Conservation (phyloP, 2,113 vertebrate genomes). For the Macquaria ambigua region DNA sequence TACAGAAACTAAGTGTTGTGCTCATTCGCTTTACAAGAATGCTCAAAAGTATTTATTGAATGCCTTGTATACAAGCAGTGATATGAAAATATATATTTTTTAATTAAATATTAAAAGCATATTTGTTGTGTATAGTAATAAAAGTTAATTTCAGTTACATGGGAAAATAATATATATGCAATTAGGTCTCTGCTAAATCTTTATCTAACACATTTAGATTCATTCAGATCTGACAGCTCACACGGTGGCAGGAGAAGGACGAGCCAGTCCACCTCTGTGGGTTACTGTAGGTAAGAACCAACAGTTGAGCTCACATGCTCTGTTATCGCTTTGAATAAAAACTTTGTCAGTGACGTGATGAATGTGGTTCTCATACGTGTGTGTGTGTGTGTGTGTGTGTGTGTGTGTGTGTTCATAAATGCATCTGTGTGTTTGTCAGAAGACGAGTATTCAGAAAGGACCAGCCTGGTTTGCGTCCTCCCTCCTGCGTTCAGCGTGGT, state of each 20-base stretch:
- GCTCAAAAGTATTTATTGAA: neutral
- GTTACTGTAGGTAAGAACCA: conserved; percentile 14
- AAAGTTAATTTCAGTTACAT: neutral
- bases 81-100: neutral
- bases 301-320: neutral
- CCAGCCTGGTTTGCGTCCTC: neutral
- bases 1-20: neutral
- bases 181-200: no score
- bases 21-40: neutral
- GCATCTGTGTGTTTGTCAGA: conserved; percentile 18
- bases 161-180: neutral
- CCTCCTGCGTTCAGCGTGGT: neutral
- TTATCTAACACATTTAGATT: neutral
- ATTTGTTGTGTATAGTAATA: neutral
- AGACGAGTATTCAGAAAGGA: neutral
- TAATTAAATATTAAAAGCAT: neutral
- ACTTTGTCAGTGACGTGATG: neutral
- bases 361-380: neutral
- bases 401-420: neutral
- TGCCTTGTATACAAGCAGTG: neutral
- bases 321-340: neutral
- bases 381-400: neutral
- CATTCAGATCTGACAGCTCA: conserved; percentile 1
- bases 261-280: neutral
- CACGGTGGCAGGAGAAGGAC: conserved; percentile 7